Percentiles rank a stretch among this genome's conserved stretches.
Evolutionary conservation across 2,888 invertebrate species (phyloP).

Genomic region (Cerastoderma edule): DNA sequence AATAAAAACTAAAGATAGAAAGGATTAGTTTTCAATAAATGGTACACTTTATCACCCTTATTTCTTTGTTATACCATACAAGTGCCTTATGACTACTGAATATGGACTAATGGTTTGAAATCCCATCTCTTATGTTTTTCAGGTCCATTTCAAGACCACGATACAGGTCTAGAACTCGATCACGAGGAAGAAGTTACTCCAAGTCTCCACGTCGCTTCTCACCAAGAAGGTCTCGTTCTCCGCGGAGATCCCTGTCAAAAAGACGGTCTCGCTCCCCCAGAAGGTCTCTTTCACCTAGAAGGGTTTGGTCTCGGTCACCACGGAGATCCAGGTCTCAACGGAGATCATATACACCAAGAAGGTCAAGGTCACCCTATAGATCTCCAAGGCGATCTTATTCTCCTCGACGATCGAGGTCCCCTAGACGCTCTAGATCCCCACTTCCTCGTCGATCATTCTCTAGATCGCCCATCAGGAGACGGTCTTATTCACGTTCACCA

Average conservation of each 20-base stretch:
- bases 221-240: constrained; percentile 52
- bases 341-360: constrained; percentile 10
- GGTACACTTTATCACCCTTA: no score
- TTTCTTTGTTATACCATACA: no score
- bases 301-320: constrained; percentile 55
- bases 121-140: constrained; percentile 14
- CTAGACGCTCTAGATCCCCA: constrained; percentile 62
- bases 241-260: constrained; percentile 50
- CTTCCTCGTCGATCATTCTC: constrained; percentile 53
- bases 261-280: constrained; percentile 61
- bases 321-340: constrained; percentile 46
- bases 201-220: constrained; percentile 36
- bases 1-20: no score
- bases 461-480: constrained; percentile 47
- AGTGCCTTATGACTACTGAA: no score
- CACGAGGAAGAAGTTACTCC: constrained; percentile 50
- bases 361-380: constrained; percentile 56
- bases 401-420: constrained; percentile 47
- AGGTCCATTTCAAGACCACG: constrained; percentile 62
- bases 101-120: no score
- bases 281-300: constrained; percentile 41
- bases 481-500: constrained; percentile 53
- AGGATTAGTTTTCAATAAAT: no score
- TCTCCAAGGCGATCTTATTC: constrained; percentile 55
- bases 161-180: constrained; percentile 48